Conservation (phyloP, 2,888 invertebrate genomes). For the Scaptomyza caliginosa region DNA sequence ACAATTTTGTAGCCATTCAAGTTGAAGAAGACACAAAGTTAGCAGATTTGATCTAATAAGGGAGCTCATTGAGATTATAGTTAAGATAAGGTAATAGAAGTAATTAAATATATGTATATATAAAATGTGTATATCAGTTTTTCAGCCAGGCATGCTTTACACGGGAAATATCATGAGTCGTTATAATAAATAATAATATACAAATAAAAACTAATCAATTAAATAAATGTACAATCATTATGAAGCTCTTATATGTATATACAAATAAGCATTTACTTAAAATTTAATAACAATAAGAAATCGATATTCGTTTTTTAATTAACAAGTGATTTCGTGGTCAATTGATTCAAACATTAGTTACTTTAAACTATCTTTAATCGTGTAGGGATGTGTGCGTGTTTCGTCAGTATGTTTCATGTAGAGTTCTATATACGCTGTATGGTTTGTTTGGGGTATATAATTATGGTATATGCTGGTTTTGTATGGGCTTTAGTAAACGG, state of each 20-base stretch:
- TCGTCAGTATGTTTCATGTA: constrained; percentile 12
- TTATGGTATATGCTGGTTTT: constrained; percentile 61
- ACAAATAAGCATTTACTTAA: constrained; percentile 28
- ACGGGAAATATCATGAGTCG: constrained; percentile 30
- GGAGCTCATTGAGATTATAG: constrained; percentile 52
- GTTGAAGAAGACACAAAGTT: constrained; percentile 68
- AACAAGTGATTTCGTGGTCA: constrained; percentile 36
- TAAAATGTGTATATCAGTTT: constrained; percentile 11
- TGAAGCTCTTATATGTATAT: constrained; percentile 32
- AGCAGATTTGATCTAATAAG: constrained; percentile 68
- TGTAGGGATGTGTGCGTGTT: constrained; percentile 33
- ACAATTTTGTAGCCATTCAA: constrained; percentile 42
- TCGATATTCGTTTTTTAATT: constrained; percentile 23
- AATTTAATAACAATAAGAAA: constrained; percentile 48
- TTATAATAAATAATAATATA: constrained; percentile 25
- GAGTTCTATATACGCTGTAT: constrained; percentile 27
- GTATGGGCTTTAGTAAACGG: constrained; percentile 73
- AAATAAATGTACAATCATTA: constrained; percentile 40
- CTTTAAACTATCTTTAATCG: constrained; percentile 3
- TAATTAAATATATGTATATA: constrained; percentile 23
- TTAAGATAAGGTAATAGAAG: constrained; percentile 20
- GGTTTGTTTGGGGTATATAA: constrained; percentile 46
- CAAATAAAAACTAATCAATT: constrained; percentile 13
- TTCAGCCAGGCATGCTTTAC: constrained; percentile 32
- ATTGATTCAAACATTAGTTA: constrained; percentile 23